A percentile compares a stretch with the other conserved stretches of the same genome.
Conservation (phyloP, 2,113 vertebrate genomes). For the zebrafish (Danio rerio) region DNA sequence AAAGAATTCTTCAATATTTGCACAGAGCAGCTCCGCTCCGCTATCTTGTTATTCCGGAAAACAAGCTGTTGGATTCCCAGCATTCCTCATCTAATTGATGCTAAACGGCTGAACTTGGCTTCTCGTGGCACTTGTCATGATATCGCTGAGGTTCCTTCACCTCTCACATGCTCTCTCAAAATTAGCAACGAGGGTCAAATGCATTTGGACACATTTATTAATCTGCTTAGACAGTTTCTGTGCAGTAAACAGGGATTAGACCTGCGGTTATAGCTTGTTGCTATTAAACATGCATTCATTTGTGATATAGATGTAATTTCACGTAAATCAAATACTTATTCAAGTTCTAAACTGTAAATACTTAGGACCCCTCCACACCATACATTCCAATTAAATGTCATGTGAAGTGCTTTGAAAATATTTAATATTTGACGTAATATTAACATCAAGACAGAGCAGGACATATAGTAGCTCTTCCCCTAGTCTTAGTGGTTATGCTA, state of each 20-base stretch:
- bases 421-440: too few relatives aligned
- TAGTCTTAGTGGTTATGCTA: too few relatives aligned
- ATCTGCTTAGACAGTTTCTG: slow-evolving; percentile 17
- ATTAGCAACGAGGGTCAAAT: slow-evolving; percentile 19
- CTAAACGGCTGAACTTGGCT: slow-evolving; percentile 73
- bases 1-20: slow-evolving; percentile 80
- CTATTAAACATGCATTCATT: too few relatives aligned
- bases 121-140: slow-evolving; percentile 55
- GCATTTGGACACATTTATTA: slow-evolving; percentile 27
- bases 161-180: slow-evolving; percentile 7
- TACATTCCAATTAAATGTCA: too few relatives aligned
- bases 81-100: slow-evolving; percentile 86
- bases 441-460: too few relatives aligned
- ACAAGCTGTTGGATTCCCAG: slow-evolving; percentile 75
- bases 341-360: too few relatives aligned
- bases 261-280: too few relatives aligned
- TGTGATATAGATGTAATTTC: too few relatives aligned
- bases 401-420: too few relatives aligned
- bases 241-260: background rate
- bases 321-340: too few relatives aligned
- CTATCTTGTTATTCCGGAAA: slow-evolving; percentile 78
- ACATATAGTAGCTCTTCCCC: too few relatives aligned
- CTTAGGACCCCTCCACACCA: too few relatives aligned
- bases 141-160: slow-evolving; percentile 13
- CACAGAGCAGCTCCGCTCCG: slow-evolving; percentile 75